A percentile compares a stretch with the other conserved stretches of the same genome.
phyloP scores from a whole-genome alignment of 2,113 vertebrate genomes.

The Antigone vipio region DNA sequence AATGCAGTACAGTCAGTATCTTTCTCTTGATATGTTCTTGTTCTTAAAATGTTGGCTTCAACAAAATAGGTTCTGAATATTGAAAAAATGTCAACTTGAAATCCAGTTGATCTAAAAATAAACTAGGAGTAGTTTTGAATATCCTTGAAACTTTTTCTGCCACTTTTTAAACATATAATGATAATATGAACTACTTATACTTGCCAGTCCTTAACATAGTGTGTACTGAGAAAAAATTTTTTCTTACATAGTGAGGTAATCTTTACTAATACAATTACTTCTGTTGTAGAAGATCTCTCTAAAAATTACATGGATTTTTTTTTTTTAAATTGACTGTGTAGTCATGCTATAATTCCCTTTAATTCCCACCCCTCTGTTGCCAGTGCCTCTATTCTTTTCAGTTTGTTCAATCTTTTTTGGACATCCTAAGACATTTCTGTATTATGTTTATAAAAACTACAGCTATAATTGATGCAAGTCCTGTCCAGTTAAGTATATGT shows the following conservation, averaged over 20 bases:
- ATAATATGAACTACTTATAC: neutral
- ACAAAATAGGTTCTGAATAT: neutral
- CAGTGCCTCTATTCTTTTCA: neutral
- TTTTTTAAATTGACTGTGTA: neutral
- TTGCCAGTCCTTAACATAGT: neutral
- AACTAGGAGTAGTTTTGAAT: neutral
- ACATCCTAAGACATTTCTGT: neutral
- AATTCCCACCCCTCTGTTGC: neutral
- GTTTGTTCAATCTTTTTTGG: neutral
- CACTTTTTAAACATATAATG: neutral
- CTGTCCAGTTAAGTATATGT: neutral
- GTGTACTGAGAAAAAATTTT: neutral
- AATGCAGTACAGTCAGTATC: neutral
- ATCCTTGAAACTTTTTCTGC: neutral
- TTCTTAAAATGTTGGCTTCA: neutral
- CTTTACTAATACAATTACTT: neutral
- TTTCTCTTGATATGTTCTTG: neutral
- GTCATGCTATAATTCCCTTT: neutral
- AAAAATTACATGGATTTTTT: neutral
- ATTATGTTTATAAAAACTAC: neutral
- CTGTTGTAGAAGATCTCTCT: neutral
- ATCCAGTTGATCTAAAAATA: neutral
- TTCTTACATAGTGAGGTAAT: fast-evolving
- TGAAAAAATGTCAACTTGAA: neutral
- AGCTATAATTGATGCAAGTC: neutral